These are phyloP conservation scores for Drosophila fungiperda DNA, from an alignment of 2,888 invertebrate species.

Conservation along the genomic window DNA sequence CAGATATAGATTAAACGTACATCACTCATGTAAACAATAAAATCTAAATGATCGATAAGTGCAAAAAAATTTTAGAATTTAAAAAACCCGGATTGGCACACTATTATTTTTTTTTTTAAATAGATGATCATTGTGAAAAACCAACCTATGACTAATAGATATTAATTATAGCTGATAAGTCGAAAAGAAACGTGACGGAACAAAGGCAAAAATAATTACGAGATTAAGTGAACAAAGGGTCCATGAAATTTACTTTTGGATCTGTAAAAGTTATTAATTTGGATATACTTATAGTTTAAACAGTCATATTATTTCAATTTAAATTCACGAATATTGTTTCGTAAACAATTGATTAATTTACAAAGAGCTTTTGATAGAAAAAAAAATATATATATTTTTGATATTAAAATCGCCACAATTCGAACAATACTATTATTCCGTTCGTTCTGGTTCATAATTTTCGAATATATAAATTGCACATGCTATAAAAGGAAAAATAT, in stretches of 20 bases:
- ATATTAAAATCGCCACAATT: neutral
- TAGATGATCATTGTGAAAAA: neutral
- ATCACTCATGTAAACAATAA: neutral
- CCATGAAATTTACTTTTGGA: neutral
- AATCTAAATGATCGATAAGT: neutral
- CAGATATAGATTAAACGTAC: neutral
- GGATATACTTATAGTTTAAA: neutral
- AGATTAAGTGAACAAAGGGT: neutral
- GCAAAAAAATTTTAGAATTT: too few relatives aligned
- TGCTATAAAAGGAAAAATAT: too few relatives aligned
- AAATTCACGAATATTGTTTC: neutral
- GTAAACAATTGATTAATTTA: neutral
- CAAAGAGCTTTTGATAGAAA: neutral
- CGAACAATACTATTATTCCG: neutral
- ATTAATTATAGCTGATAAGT: neutral
- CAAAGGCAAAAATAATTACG: neutral
- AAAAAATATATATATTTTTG: neutral
- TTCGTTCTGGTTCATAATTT: neutral
- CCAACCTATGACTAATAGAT: neutral
- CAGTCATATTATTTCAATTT: neutral
- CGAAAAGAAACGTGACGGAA: neutral
- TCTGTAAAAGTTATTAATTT: neutral
- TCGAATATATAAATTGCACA: too few relatives aligned
- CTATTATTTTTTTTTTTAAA: neutral
- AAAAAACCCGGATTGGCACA: too few relatives aligned